These are phyloP conservation scores for Callopanchax toddi DNA, from an alignment of 2,113 vertebrate species.

Conservation along the genomic window DNA sequence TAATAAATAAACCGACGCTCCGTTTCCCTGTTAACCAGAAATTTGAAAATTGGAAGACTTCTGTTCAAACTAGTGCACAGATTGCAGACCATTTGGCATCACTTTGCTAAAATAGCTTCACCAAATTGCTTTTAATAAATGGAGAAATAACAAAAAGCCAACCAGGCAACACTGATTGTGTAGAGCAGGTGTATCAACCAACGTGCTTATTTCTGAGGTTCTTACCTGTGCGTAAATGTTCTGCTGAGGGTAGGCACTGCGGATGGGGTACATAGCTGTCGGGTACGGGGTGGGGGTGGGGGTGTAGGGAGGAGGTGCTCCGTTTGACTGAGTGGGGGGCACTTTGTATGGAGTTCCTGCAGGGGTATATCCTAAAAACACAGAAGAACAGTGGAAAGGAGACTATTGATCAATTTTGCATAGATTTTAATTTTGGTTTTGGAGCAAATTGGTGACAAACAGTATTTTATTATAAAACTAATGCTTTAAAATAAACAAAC, in stretches of 20 bases:
- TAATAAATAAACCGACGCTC: not conserved
- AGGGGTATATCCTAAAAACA: conserved; percentile 88
- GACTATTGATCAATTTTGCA: not conserved
- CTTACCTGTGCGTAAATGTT: conserved; percentile 97
- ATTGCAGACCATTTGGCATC: not conserved
- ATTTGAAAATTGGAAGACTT: not conserved
- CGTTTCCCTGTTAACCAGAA: not conserved
- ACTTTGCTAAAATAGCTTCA: not conserved
- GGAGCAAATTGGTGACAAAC: too few relatives aligned
- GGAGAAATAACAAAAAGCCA: not conserved
- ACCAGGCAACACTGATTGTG: too few relatives aligned
- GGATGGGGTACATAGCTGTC: conserved; percentile 98
- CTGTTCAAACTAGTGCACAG: not conserved
- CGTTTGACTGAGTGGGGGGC: conserved; percentile 94
- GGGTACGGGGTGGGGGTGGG: conserved; percentile 95
- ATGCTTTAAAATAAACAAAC: too few relatives aligned
- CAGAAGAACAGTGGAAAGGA: not conserved
- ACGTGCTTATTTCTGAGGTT: not conserved
- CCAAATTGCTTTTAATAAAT: conserved; percentile 8
- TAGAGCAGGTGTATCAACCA: too few relatives aligned
- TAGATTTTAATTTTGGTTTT: too few relatives aligned
- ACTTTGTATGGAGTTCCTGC: conserved; percentile 99
- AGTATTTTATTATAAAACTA: too few relatives aligned
- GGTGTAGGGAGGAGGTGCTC: conserved; percentile 95
- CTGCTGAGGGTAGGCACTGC: conserved; percentile 98